Percentiles rank a stretch among this genome's conserved stretches.
Conservation (phyloP, 2,113 vertebrate genomes). For the Ceyx cyanopectus region DNA sequence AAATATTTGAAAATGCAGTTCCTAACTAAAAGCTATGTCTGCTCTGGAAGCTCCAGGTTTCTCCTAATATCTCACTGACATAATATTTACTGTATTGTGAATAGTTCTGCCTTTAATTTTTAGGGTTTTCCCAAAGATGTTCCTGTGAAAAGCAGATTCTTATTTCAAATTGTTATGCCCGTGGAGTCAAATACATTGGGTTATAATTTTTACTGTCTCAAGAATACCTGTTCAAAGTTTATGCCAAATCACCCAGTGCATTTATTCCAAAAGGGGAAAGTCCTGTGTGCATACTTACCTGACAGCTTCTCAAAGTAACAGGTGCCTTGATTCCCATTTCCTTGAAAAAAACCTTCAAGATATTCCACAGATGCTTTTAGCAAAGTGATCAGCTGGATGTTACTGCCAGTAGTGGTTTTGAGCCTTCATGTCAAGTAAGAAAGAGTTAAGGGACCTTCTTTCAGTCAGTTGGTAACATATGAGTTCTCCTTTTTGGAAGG, state of each 20-base stretch:
- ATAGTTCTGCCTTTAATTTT: background rate
- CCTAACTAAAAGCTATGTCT: background rate
- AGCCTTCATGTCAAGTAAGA: background rate
- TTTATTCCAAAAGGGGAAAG: background rate
- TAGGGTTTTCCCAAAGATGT: background rate
- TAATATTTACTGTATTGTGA: background rate
- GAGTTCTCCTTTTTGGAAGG: background rate
- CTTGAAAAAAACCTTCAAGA: background rate
- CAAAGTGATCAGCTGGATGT: background rate
- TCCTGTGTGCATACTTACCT: fast-evolving
- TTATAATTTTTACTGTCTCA: background rate
- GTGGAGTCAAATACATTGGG: background rate
- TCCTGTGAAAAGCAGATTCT: background rate
- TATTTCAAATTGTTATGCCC: background rate
- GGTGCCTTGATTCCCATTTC: background rate
- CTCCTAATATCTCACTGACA: background rate
- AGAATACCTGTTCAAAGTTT: background rate
- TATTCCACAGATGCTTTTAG: background rate
- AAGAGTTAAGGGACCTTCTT: background rate
- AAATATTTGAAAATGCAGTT: background rate
- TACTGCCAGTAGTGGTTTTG: background rate
- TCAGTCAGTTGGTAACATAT: background rate
- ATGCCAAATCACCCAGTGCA: background rate
- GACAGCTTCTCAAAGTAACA: background rate
- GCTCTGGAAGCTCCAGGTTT: background rate